phyloP scores from a whole-genome alignment of 2,888 invertebrate species.

The Podabrus alpinus region DNA sequence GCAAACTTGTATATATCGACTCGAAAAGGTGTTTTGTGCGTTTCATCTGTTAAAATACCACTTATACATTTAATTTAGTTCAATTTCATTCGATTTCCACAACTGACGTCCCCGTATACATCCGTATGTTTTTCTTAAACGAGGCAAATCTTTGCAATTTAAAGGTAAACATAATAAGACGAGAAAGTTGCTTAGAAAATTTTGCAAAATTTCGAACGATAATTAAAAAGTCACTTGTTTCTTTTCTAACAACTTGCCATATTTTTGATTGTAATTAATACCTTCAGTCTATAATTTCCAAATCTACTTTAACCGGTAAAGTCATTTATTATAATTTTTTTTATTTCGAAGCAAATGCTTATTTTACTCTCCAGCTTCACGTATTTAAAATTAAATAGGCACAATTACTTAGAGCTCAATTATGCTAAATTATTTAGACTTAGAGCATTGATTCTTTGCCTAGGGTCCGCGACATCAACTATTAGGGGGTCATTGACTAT shows the following conservation, averaged over 20 bases:
- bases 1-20: conserved; percentile 12
- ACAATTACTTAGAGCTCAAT: not conserved
- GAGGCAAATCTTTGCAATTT: conserved; percentile 4
- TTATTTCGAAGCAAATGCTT: not conserved
- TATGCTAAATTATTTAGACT: not conserved
- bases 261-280: not conserved
- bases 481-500: not conserved
- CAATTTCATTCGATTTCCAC: conserved; percentile 6
- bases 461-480: too few species aligned
- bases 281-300: not conserved
- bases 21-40: conserved; percentile 22
- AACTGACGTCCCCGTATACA: conserved; percentile 9
- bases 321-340: not conserved
- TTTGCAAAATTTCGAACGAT: not conserved
- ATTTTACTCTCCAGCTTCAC: not conserved
- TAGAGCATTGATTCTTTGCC: not conserved
- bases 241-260: not conserved
- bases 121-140: conserved; percentile 3
- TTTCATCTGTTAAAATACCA: conserved; percentile 16
- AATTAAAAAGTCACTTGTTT: not conserved
- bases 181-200: conserved; percentile 9
- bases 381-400: not conserved
- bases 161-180: conserved; percentile 10
- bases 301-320: not conserved
- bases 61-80: conserved; percentile 4